Percentiles rank a stretch among this genome's conserved stretches.
These are phyloP conservation scores for Phengaris arion DNA, from an alignment of 2,888 invertebrate species.

Conservation along the genomic window DNA sequence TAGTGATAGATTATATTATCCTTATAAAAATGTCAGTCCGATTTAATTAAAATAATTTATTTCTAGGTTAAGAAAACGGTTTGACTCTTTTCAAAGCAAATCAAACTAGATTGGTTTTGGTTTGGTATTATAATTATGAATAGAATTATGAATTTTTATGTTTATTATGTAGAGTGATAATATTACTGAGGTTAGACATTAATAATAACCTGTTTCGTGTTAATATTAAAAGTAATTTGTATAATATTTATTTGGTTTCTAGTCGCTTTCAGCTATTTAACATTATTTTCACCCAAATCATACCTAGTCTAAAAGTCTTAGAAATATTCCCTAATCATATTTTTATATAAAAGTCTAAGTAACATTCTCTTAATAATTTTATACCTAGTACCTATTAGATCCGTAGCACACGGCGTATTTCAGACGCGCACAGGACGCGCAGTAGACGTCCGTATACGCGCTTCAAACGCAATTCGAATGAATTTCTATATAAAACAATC, in stretches of 20 bases:
- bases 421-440: no score
- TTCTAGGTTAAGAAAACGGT: not conserved
- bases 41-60: conserved; percentile 9
- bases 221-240: not conserved
- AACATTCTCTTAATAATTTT: no score
- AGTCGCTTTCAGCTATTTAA: not conserved
- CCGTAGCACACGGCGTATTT: no score
- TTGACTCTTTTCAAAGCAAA: not conserved
- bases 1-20: not conserved
- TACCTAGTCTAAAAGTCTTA: no score
- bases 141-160: not conserved
- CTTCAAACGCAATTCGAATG: no score
- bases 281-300: not conserved
- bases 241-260: not conserved
- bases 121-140: not conserved
- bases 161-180: not conserved
- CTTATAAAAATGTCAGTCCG: conserved; percentile 3
- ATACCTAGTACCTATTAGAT: no score
- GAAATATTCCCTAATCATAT: no score
- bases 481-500: no score
- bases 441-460: no score
- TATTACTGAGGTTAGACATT: not conserved
- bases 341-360: no score
- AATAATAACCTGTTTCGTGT: not conserved
- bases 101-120: not conserved